A percentile compares a stretch with the other conserved stretches of the same genome.
Conservation (phyloP, 1,140 invertebrate species). For the Drosophila kepulauana region DNA sequence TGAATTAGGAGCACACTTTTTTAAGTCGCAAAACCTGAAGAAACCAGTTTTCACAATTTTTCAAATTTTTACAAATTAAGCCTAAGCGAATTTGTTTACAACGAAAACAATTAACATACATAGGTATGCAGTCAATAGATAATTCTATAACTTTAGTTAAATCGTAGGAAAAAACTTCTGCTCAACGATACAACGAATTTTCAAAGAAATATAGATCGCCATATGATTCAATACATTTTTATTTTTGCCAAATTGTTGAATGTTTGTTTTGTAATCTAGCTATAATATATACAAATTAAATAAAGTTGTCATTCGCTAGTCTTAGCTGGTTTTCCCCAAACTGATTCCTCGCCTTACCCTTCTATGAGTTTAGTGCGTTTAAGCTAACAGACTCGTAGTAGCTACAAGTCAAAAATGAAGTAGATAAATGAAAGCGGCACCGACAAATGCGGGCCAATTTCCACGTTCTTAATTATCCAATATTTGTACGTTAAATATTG, state of each 20-base stretch:
- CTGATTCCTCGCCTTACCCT: not conserved
- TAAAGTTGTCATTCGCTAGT: not conserved
- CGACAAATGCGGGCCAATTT: conserved; percentile 65
- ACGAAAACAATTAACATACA: no score
- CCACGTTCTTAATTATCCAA: conserved; percentile 70
- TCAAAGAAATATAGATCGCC: no score
- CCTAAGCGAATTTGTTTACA: no score
- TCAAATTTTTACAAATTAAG: not conserved
- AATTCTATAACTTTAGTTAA: no score
- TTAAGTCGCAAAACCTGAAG: no score
- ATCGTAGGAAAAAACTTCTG: no score
- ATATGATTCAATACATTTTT: not conserved
- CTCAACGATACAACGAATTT: no score
- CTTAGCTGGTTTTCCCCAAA: not conserved
- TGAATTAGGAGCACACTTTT: not conserved
- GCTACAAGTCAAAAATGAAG: conserved; percentile 8
- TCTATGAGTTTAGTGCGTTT: not conserved
- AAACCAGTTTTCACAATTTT: not conserved
- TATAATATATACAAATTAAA: not conserved
- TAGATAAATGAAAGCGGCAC: conserved; percentile 57
- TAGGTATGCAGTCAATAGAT: no score
- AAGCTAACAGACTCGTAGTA: not conserved
- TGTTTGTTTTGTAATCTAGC: not conserved
- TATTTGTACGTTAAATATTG: conserved; percentile 66
- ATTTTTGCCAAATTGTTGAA: not conserved